Conservation (phyloP, 2,113 vertebrate species). For the Syngnathus scovelli region DNA sequence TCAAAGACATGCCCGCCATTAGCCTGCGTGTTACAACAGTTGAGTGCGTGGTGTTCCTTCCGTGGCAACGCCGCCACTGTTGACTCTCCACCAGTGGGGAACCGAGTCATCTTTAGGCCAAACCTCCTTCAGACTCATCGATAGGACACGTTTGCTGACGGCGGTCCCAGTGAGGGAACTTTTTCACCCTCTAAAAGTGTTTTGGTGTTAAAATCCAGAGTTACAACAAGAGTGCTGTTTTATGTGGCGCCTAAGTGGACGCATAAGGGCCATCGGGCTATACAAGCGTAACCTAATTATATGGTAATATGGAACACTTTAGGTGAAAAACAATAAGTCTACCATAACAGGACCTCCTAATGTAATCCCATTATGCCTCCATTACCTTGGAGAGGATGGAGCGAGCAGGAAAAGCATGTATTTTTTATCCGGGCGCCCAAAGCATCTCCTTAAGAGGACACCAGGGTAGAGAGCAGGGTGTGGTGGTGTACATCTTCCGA, state of each 20-base stretch:
- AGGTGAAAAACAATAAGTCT: constrained; percentile 68
- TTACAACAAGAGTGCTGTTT: constrained; percentile 51
- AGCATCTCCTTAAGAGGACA: constrained; percentile 46
- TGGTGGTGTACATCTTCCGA: constrained; percentile 17
- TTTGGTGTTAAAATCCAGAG: constrained; percentile 29
- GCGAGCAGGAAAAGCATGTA: constrained; percentile 59
- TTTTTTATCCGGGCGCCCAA: constrained; percentile 56
- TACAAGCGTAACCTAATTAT: constrained; percentile 60
- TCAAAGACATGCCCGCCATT: constrained; percentile 46
- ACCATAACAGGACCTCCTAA: constrained; percentile 59
- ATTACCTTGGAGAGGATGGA: constrained; percentile 57
- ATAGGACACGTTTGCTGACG: neutral
- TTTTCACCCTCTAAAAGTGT: constrained; percentile 20
- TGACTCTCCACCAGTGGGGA: constrained; percentile 10
- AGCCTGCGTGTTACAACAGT: constrained; percentile 46
- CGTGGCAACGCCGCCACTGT: constrained; percentile 30
- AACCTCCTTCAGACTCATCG: constrained; percentile 14
- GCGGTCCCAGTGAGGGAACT: neutral
- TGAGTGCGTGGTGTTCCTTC: constrained; percentile 35
- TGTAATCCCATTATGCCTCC: constrained; percentile 66
- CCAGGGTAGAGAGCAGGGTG: constrained; percentile 43
- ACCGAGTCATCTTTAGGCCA: constrained; percentile 5
- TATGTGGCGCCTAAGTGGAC: constrained; percentile 48
- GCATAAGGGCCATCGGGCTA: constrained; percentile 52
- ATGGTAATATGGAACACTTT: constrained; percentile 69